Base-by-base conservation (phyloP, 2,113 vertebrate genomes). In the Neogale vison region DNA sequence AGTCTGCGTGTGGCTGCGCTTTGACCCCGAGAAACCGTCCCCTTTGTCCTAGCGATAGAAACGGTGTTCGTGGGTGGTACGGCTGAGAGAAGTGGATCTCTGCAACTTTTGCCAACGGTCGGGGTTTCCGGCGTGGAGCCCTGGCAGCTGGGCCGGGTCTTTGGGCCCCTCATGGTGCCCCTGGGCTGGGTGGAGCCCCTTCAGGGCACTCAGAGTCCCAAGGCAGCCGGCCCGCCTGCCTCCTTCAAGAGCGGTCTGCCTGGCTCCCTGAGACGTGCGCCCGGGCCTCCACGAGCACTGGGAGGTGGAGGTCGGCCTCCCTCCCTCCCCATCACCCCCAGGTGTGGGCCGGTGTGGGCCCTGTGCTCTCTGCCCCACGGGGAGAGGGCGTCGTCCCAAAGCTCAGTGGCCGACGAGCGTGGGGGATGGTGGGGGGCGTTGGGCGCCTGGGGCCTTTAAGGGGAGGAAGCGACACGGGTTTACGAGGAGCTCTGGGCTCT, bases 381-480 rank as follows among this genome's bases (percentile, higher is more conserved):
- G 3, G 29, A 36, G 59, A 18, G 59, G 63, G 15, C 15, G 8
- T 6, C 15, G 8, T 6, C 23, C 26, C 52, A 13, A 55, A 34
- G 13, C 20, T 14, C 24, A 15, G 69, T 0, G 1, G 52, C 67
- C 1, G 0, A 12, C 69, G 55, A 36, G 74, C 1, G 0, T 1
- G 2, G 55, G 11, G 2, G 0, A 0, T 4, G 7, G 42, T 42
- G 2, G 20, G 23, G 21, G 36, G 12, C 2, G 45, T 8, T 3
- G 65, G 34, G n/a, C 36, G 8, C 39, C 23, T 2, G 47, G 55
- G 8, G 0, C 34, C 23, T 71, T 45, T 15, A n/a, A 55, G 31
- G 59, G 21, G 57, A 47, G 50, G 80, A 83, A 45, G 80, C 0
- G 4, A 42, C 1, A 1, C 13, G 31, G 50, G 67, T 45, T 76